phyloP scores from a whole-genome alignment of 1,140 invertebrate genomes.

The Nymphalis io region DNA sequence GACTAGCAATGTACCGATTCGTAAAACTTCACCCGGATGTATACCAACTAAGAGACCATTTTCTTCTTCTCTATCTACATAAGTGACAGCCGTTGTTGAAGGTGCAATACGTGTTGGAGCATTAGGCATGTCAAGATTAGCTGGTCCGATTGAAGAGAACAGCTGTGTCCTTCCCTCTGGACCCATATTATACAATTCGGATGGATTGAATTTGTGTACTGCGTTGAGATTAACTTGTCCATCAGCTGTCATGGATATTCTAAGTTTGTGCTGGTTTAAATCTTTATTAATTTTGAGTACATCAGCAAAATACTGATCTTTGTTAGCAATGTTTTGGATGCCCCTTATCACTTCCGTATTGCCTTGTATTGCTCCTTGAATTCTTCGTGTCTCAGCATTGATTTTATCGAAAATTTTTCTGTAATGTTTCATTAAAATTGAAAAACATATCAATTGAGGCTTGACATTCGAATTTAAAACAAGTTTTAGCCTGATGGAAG shows the following conservation, averaged over 20 bases:
- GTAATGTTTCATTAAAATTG: conserved; percentile 30
- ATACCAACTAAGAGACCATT: conserved; percentile 55
- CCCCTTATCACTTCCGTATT: conserved; percentile 73
- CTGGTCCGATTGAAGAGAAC: conserved; percentile 59
- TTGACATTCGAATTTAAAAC: too few relatives aligned
- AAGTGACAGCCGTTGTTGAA: conserved; percentile 42
- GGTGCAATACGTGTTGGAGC: conserved; percentile 54
- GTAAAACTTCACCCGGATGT: conserved; percentile 64
- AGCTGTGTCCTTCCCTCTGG: conserved; percentile 54
- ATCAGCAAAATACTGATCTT: conserved; percentile 73
- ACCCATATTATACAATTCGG: conserved; percentile 58
- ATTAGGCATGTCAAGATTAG: conserved; percentile 47
- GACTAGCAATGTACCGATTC: conserved; percentile 59
- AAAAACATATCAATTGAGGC: background rate
- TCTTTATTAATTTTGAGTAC: conserved; percentile 73
- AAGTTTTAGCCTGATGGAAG: too few relatives aligned
- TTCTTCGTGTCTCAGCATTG: conserved; percentile 66
- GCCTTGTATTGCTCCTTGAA: conserved; percentile 65
- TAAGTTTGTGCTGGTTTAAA: conserved; percentile 64
- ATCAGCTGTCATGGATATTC: conserved; percentile 73
- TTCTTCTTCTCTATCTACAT: conserved; percentile 54
- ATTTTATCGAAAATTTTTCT: conserved; percentile 77
- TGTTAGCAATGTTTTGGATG: conserved; percentile 68
- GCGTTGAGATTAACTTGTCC: conserved; percentile 72
- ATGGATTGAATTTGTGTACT: conserved; percentile 66